Evolutionary conservation across 2,113 vertebrate genomes (phyloP), one percentile per base, ranked within the genome.

Genomic region (Terrapene triunguis): DNA sequence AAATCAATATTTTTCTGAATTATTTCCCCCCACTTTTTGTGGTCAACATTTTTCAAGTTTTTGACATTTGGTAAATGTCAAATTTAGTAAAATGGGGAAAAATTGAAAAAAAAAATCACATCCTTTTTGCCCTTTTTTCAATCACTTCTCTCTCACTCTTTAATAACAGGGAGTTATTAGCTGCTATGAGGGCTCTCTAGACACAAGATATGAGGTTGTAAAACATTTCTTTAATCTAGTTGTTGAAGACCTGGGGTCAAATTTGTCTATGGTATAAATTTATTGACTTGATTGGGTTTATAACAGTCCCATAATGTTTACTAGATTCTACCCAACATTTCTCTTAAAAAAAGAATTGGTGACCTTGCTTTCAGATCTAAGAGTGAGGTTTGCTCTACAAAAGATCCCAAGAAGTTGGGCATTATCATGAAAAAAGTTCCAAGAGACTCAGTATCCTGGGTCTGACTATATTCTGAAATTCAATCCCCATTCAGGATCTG

Each of bases 381-480:
- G 97, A 87, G 10, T 72, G 59, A 90, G 50, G 50, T 89, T 93
- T 92, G 65, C 19, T 94, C 79, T 97, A 89, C 4, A 97, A 97
- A 98, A 95, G 57, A 89, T 89, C 89, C 82, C 90, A 93, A 95
- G 96, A 98, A 97, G 94, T 78, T 90, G 92, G 76, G 89, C 62
- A 93, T 89, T 95, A 84, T 95, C 92, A 90, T 48, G 93, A 96
- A 97, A 96, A 93, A 98, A 94, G 65, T 89, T 93, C 86, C 94
- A 94, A 29, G 84, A 96, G 69, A 53, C 35, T 96, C 76, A 89
- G 12, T 91, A 92, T 95, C 29, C 85, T 91, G 93, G 62, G 57
- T 84, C 92, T 14, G 54, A 92, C 97, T 86, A 88, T 94, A 91
- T 93, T 97, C 94, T 94, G 95, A 98, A 98, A 98, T 96, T 97